Evolutionary conservation across 2,797 vertebrate species (phyloP), one percentile per base, ranked within the genome.

Genomic region (Heliangelus exortis): DNA sequence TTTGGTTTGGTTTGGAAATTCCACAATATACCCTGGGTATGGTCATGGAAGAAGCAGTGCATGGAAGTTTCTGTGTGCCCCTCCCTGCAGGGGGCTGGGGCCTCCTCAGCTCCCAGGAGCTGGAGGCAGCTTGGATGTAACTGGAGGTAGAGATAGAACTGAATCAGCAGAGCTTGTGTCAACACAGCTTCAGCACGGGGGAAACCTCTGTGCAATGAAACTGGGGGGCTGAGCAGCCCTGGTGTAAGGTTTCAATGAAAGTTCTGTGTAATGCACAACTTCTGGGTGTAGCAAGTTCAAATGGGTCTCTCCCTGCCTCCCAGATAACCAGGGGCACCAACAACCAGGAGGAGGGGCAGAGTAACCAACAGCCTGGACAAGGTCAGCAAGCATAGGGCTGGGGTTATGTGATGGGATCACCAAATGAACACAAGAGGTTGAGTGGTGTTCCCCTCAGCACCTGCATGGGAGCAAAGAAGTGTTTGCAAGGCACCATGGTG

Each of bases 1-100:
- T 71, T 86, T 47, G 62, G 74, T 71, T 86, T 47, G 62, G 84
- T 4, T 62, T 87, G 84, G 89, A 94, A 95, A 82, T 75, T 59
- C 74, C 18, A 8, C 29, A 36, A 10, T 80, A 67, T 41, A 3
- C 28, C 9, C 14, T 12, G 62, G 6, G 15, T 39, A 67, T 4
- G 19, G 57, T 23, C 3, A 36, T 50, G 90, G 82, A 78, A 84
- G 82, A 22, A 6, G 0, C 34, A 50, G 67, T 3, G 47, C 12
- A 15, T 36, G 33, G 48, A 80, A 41, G 34, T 5, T 68, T 65
- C 9, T 29, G 10, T 17, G n/a, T 33, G 36, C 41, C 79, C 62
- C 59, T 66, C 83, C 88, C 76, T 31, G 13, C 15, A 17, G 71
- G 62, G 84, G 92, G 23, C 90, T 66, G 39, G 11, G 34, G 58